Conservation (phyloP, 1,140 invertebrate species). For the Venturia canescens region DNA sequence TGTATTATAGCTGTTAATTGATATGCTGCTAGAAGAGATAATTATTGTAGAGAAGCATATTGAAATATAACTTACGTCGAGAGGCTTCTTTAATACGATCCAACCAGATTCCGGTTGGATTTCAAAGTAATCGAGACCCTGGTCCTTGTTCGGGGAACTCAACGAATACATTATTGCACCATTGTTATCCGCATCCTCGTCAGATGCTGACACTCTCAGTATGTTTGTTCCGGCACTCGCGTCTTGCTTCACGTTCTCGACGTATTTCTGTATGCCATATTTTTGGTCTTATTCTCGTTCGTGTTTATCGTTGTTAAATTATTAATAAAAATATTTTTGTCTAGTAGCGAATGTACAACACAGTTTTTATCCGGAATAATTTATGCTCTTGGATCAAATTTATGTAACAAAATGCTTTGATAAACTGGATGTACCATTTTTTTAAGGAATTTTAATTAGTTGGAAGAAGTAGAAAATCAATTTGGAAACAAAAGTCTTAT, state of each 20-base stretch:
- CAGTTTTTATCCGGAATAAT: no score
- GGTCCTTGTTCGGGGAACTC: constrained; percentile 89
- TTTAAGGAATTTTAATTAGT: no score
- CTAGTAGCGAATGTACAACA: no score
- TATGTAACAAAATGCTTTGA: no score
- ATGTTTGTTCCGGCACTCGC: constrained; percentile 97
- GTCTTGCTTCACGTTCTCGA: constrained; percentile 97
- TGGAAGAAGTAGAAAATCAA: no score
- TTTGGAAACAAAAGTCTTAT: constrained; percentile 37
- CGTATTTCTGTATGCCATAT: constrained; percentile 88
- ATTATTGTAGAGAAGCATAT: constrained; percentile 38
- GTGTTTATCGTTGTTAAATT: not conserved
- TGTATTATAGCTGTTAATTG: constrained; percentile 40
- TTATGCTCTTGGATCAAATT: no score
- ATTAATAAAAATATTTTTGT: no score
- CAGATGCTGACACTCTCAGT: constrained; percentile 93
- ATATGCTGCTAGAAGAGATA: constrained; percentile 47
- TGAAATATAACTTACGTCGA: constrained; percentile 90
- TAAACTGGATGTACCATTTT: no score
- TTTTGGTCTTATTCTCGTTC: not conserved
- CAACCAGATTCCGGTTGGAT: constrained; percentile 97
- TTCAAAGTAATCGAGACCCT: constrained; percentile 95
- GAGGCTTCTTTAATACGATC: constrained; percentile 94
- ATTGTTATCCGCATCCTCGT: constrained; percentile 97
- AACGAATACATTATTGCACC: constrained; percentile 95